Conservation (phyloP, 1,140 invertebrate species). For the Leptinotarsa texana region DNA sequence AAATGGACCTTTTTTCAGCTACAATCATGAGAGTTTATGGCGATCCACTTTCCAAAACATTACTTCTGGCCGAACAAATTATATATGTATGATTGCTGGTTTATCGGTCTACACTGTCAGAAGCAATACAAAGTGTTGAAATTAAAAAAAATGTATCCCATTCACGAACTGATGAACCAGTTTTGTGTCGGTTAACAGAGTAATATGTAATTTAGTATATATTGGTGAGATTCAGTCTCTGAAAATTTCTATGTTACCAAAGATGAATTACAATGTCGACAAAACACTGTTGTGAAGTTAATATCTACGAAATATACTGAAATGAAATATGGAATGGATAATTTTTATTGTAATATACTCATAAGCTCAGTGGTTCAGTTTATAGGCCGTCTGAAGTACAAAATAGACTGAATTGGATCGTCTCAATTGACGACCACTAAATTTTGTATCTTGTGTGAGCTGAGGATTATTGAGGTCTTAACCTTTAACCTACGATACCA, state of each 20-base stretch:
- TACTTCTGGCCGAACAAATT: background rate
- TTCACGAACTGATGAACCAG: background rate
- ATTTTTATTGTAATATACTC: too few species aligned
- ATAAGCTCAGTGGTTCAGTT: too few species aligned
- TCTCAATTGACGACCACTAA: too few species aligned
- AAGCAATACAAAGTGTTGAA: background rate
- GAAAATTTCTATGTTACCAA: background rate
- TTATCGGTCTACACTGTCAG: background rate
- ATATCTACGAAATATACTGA: too few species aligned
- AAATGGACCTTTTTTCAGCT: background rate
- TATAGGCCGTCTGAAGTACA: too few species aligned
- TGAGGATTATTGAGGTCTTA: too few species aligned
- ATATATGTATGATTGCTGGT: background rate
- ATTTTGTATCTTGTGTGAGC: too few species aligned
- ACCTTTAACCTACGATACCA: too few species aligned
- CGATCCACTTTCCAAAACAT: conserved; percentile 7
- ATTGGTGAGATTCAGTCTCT: background rate
- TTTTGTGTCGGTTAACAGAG: background rate
- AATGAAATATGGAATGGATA: too few species aligned
- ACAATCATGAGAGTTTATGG: background rate
- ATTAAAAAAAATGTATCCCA: background rate
- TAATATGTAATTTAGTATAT: background rate
- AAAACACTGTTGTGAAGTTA: too few species aligned
- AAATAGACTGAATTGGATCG: too few species aligned
- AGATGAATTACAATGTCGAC: too few species aligned